phyloP scores from a whole-genome alignment of 2,113 vertebrate species.

The Malurus cyaneus region DNA sequence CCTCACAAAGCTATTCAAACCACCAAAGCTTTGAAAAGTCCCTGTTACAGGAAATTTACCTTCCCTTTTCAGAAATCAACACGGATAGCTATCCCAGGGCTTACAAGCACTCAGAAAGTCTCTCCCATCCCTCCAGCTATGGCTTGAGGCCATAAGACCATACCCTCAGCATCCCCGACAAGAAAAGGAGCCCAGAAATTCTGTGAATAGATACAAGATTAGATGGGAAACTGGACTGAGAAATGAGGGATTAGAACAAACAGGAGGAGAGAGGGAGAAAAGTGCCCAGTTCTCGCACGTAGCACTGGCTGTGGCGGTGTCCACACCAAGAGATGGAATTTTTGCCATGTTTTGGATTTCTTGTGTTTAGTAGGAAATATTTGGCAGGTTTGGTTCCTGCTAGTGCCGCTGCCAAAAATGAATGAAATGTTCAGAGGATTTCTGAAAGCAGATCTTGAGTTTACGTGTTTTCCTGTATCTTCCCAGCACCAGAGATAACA shows the following conservation, averaged over 20 bases:
- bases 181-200: not conserved
- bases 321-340: not conserved
- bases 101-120: not conserved
- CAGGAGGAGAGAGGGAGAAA: not conserved
- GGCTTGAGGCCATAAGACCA: not conserved
- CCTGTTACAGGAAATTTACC: not conserved
- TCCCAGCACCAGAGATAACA: not conserved
- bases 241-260: not conserved
- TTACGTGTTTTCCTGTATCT: not conserved
- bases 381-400: not conserved
- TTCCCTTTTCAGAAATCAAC: not conserved
- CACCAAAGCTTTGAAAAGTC: not conserved
- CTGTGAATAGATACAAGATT: not conserved
- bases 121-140: not conserved
- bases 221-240: not conserved
- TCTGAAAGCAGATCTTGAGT: not conserved
- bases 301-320: not conserved
- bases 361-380: not conserved
- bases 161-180: not conserved
- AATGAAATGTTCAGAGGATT: fast-evolving
- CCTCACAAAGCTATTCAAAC: not conserved
- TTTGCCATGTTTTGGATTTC: not conserved
- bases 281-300: fast-evolving
- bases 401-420: not conserved
- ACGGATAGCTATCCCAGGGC: fast-evolving